Conservation (phyloP, 2,797 vertebrate genomes). For the Linurgus olivaceus region DNA sequence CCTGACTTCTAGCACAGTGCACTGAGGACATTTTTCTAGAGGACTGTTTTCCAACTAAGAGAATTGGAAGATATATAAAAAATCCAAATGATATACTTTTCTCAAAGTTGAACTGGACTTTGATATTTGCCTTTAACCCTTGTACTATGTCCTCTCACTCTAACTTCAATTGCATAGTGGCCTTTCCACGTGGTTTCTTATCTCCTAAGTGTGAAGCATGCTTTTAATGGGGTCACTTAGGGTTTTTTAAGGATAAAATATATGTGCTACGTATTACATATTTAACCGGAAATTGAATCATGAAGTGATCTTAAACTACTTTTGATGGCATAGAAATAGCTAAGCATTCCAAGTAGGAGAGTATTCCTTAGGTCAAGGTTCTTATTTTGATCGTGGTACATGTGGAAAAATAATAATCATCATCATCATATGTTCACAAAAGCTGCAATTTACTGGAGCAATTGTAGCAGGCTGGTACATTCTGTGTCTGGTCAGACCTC, state of each 20-base stretch:
- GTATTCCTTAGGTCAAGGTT: neutral
- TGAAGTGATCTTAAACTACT: neutral
- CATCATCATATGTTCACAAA: neutral
- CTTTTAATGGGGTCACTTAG: neutral
- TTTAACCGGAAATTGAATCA: neutral
- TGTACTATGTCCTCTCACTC: neutral
- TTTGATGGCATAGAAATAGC: neutral
- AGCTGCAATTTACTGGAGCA: neutral
- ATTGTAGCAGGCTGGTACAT: neutral
- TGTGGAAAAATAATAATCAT: neutral
- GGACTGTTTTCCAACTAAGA: neutral
- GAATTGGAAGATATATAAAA: neutral
- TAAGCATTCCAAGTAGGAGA: neutral
- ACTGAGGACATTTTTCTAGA: neutral
- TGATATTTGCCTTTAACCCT: neutral
- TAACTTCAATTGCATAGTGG: neutral
- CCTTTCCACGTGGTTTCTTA: neutral
- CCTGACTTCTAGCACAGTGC: neutral
- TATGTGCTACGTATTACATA: neutral
- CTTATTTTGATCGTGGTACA: neutral
- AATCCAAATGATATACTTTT: neutral
- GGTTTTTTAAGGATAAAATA: neutral
- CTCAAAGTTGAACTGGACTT: neutral
- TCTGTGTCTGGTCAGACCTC: neutral
- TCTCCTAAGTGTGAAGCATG: neutral